These are phyloP conservation scores for Penaeus chinensis DNA, from an alignment of 1,140 invertebrate genomes.

Conservation along the genomic window DNA sequence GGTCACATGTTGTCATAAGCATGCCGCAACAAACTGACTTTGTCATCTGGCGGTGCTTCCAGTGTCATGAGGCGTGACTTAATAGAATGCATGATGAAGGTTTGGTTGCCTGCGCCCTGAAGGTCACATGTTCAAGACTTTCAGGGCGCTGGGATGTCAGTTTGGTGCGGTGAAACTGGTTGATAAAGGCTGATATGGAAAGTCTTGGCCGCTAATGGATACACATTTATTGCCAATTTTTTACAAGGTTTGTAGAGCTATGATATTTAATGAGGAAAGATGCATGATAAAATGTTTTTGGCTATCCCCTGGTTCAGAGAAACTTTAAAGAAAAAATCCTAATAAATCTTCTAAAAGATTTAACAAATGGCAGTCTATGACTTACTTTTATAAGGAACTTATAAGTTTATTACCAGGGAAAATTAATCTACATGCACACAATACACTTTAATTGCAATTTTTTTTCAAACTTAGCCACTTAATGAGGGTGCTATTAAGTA, in stretches of 20 bases:
- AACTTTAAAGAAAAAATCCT: slow-evolving; percentile 16
- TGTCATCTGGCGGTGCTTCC: slow-evolving; percentile 54
- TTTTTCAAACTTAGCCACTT: slow-evolving; percentile 36
- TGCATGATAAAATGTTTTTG: slow-evolving; percentile 57
- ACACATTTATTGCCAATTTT: slow-evolving; percentile 61
- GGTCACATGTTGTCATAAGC: slow-evolving; percentile 32
- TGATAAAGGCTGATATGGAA: slow-evolving; percentile 57
- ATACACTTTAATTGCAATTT: slow-evolving; percentile 46
- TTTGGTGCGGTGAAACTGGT: slow-evolving; percentile 59
- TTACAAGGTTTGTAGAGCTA: slow-evolving; percentile 59
- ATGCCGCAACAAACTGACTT: slow-evolving; percentile 60
- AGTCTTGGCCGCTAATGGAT: slow-evolving; percentile 59
- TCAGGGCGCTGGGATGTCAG: slow-evolving; percentile 60
- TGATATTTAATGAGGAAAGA: slow-evolving; percentile 61
- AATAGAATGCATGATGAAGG: slow-evolving; percentile 53
- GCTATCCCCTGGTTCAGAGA: slow-evolving; percentile 59
- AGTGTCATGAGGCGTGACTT: slow-evolving; percentile 52
- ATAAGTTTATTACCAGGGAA: slow-evolving; percentile 49
- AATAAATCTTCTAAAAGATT: slow-evolving; percentile 30
- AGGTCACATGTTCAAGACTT: slow-evolving; percentile 44
- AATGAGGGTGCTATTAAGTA: slow-evolving; percentile 35
- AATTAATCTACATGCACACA: slow-evolving; percentile 49
- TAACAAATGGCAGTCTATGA: slow-evolving; percentile 38
- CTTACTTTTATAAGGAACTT: slow-evolving; percentile 18
- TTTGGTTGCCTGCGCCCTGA: slow-evolving; percentile 53